Percentiles rank a stretch among this genome's conserved stretches.
These are phyloP conservation scores for Ochropleura leucogaster DNA, from an alignment of 2,888 invertebrate species.

Conservation along the genomic window DNA sequence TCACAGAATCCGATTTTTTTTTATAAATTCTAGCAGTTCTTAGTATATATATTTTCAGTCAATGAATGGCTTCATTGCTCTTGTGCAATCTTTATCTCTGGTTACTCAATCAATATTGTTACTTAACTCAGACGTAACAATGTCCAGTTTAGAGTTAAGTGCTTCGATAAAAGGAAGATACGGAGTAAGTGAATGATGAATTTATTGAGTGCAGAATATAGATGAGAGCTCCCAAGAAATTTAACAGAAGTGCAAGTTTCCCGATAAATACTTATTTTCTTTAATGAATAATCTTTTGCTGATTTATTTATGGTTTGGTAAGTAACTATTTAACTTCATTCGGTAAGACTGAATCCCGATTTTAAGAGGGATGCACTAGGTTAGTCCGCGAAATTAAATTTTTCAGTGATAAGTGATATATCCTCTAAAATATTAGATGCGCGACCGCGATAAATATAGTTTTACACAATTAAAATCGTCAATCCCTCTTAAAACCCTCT, in stretches of 20 bases:
- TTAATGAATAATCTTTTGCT: slow-evolving; percentile 9
- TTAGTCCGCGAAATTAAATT: too few relatives aligned
- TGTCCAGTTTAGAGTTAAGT: slow-evolving; percentile 24
- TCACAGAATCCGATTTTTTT: slow-evolving; percentile 18
- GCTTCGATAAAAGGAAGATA: slow-evolving; percentile 31
- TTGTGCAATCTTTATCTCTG: slow-evolving; percentile 33
- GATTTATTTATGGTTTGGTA: slow-evolving; percentile 23
- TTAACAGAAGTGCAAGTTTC: slow-evolving; percentile 19
- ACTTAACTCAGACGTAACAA: slow-evolving; percentile 44
- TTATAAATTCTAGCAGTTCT: not conserved
- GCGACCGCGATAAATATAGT: too few relatives aligned
- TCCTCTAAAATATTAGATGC: too few relatives aligned
- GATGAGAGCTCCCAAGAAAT: not conserved
- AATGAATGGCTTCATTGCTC: slow-evolving; percentile 41
- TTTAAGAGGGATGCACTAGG: too few relatives aligned
- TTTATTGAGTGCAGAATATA: slow-evolving; percentile 29
- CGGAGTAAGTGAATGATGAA: slow-evolving; percentile 25
- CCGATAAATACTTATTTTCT: not conserved
- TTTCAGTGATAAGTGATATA: too few relatives aligned
- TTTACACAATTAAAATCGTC: too few relatives aligned
- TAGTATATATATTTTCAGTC: not conserved
- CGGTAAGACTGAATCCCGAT: not conserved
- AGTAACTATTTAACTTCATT: not conserved
- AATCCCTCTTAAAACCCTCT: too few relatives aligned
- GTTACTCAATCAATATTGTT: slow-evolving; percentile 38